A percentile compares a stretch with the other conserved stretches of the same genome.
These are phyloP conservation scores for Bicyclus anynana DNA, from an alignment of 1,140 invertebrate genomes.

Conservation along the genomic window DNA sequence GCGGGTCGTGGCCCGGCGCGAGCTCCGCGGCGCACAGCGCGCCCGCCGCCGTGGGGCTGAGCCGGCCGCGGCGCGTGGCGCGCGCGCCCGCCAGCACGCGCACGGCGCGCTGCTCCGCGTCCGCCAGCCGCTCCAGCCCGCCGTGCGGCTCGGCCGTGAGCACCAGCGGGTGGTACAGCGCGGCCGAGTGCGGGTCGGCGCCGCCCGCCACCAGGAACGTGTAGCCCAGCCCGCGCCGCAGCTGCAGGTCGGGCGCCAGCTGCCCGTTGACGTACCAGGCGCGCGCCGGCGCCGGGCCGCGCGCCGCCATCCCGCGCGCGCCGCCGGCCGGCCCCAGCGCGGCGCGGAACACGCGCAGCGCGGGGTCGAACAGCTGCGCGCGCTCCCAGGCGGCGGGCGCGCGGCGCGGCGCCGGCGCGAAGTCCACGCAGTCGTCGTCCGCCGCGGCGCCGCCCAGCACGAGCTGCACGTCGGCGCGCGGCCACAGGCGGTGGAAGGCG, in stretches of 20 bases:
- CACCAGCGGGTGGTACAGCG: slow-evolving; percentile 94
- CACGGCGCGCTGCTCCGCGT: slow-evolving; percentile 84
- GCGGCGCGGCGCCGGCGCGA: slow-evolving; percentile 68
- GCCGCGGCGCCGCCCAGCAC: slow-evolving; percentile 82
- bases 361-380: slow-evolving; percentile 85
- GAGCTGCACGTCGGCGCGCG: slow-evolving; percentile 82
- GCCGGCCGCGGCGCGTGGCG: slow-evolving; percentile 87
- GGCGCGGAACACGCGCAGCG: slow-evolving; percentile 82
- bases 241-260: slow-evolving; percentile 90
- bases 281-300: slow-evolving; percentile 78
- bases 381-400: slow-evolving; percentile 81
- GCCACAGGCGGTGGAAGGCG: slow-evolving; percentile 89
- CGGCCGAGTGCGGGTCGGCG: slow-evolving; percentile 92
- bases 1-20: slow-evolving; percentile 87
- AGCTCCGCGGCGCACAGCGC: slow-evolving; percentile 81
- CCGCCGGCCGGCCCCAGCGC: slow-evolving; percentile 46
- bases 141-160: slow-evolving; percentile 92
- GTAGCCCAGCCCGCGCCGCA: slow-evolving; percentile 91
- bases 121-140: slow-evolving; percentile 86
- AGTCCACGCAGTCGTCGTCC: slow-evolving; percentile 83
- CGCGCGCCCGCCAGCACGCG: slow-evolving; percentile 92
- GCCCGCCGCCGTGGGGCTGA: slow-evolving; percentile 85
- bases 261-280: slow-evolving; percentile 94
- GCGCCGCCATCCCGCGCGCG: slow-evolving; percentile 36
- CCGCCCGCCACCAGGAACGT: slow-evolving; percentile 84